phyloP scores from a whole-genome alignment of 2,888 invertebrate genomes.

The Cephus sareptanus region DNA sequence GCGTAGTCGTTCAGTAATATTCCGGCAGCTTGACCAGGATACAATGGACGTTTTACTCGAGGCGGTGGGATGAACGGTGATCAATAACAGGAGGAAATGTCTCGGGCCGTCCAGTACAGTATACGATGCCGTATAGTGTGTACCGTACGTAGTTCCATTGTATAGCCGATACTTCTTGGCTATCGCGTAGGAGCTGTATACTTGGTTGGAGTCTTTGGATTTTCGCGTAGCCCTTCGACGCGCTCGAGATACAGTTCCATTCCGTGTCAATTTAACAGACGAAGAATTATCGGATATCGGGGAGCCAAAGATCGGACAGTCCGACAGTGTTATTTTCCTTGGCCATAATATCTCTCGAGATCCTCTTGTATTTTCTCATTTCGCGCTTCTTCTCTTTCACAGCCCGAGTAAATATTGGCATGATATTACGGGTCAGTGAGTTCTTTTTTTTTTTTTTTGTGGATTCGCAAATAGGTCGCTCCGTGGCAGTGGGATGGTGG shows the following conservation, averaged over 20 bases:
- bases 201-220: not conserved
- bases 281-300: not conserved
- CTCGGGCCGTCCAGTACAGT: conserved; percentile 18
- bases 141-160: not conserved
- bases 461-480: not conserved
- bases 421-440: conserved; percentile 37
- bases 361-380: not conserved
- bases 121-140: not conserved
- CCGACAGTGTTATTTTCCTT: not conserved
- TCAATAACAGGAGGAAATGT: conserved; percentile 40
- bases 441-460: conserved; percentile 20
- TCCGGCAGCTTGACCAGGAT: conserved; percentile 44
- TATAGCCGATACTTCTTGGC: not conserved
- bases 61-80: conserved; percentile 35
- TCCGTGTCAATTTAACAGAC: not conserved
- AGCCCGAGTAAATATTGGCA: conserved; percentile 30
- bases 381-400: conserved; percentile 2
- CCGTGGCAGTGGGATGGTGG: not conserved
- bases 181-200: not conserved
- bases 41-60: conserved; percentile 44
- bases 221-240: not conserved
- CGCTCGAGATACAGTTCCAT: not conserved
- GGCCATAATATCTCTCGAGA: not conserved
- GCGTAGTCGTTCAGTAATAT: conserved; percentile 47
- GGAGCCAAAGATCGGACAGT: not conserved